phyloP scores from a whole-genome alignment of 2,888 invertebrate genomes.

The Caradrina kadenii region DNA sequence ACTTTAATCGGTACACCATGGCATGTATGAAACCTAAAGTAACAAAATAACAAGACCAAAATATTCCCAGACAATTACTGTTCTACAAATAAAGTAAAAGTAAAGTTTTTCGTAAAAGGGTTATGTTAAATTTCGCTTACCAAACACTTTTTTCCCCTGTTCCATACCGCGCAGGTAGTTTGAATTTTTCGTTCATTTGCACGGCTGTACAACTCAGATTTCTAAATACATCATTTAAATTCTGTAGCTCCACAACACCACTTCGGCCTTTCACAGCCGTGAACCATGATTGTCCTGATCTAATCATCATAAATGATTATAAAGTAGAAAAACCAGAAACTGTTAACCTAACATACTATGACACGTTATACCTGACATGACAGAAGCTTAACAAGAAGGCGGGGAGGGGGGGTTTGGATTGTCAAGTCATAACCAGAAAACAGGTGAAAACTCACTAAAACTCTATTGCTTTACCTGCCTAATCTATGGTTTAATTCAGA shows the following conservation, averaged over 20 bases:
- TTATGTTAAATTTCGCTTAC: conserved; percentile 89
- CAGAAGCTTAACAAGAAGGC: conserved; percentile 20
- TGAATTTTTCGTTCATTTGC: conserved; percentile 90
- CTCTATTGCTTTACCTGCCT: too few species aligned
- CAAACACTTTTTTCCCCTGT: conserved; percentile 95
- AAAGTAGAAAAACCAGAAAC: conserved; percentile 48
- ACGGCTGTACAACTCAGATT: conserved; percentile 58
- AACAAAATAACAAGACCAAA: conserved; percentile 15
- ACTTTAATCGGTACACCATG: too few species aligned
- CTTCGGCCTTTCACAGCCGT: conserved; percentile 60
- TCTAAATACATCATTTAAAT: conserved; percentile 46
- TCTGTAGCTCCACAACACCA: conserved; percentile 48
- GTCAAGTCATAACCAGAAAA: conserved; percentile 39
- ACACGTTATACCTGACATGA: conserved; percentile 27
- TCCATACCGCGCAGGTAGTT: conserved; percentile 92
- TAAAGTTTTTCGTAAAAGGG: too few species aligned
- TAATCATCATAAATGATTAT: conserved; percentile 74
- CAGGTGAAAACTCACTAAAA: conserved; percentile 27
- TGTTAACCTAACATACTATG: conserved; percentile 46
- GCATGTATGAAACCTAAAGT: neutral
- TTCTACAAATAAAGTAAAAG: neutral
- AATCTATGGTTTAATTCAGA: too few species aligned
- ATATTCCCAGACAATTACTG: neutral
- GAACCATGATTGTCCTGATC: conserved; percentile 70
- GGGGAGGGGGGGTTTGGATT: too few species aligned